A percentile compares a stretch with the other conserved stretches of the same genome.
Conservation (phyloP, 2,888 invertebrate genomes). For the Eudemis profundana region DNA sequence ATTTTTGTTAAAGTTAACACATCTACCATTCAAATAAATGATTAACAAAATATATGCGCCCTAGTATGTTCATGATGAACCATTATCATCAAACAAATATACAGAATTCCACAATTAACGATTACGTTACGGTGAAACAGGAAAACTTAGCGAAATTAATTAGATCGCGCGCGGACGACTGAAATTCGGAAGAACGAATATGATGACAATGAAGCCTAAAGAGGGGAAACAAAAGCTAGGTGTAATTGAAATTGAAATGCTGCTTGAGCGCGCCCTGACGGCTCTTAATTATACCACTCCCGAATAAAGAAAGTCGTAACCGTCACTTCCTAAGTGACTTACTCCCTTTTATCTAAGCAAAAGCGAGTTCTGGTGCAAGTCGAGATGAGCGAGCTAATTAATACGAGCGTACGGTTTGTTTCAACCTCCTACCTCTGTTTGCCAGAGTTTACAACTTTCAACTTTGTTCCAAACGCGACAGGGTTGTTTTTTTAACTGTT, state of each 20-base stretch:
- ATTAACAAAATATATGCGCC: too few relatives aligned
- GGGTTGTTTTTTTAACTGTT: neutral
- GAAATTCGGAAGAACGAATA: constrained; percentile 51
- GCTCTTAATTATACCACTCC: constrained; percentile 47
- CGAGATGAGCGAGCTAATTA: constrained; percentile 42
- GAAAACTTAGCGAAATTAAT: constrained; percentile 51
- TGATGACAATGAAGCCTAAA: constrained; percentile 51
- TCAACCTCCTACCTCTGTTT: constrained; percentile 6
- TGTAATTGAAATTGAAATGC: constrained; percentile 55
- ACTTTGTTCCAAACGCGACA: neutral
- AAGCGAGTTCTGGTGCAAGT: constrained; percentile 40
- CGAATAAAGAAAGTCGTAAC: constrained; percentile 8
- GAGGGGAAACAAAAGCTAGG: constrained; percentile 51
- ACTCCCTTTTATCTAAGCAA: neutral
- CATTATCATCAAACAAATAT: neutral
- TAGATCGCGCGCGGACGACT: constrained; percentile 49
- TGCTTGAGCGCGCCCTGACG: constrained; percentile 43
- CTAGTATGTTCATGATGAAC: too few relatives aligned
- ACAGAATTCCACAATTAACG: constrained; percentile 7
- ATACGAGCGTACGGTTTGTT: constrained; percentile 16
- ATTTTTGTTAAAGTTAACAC: too few relatives aligned
- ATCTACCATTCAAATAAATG: neutral
- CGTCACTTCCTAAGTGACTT: neutral
- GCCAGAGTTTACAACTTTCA: neutral
- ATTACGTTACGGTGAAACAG: constrained; percentile 27